A percentile compares a stretch with the other conserved stretches of the same genome.
Conservation (phyloP, 1,140 invertebrate species). For the Platorchestia sp. region DNA sequence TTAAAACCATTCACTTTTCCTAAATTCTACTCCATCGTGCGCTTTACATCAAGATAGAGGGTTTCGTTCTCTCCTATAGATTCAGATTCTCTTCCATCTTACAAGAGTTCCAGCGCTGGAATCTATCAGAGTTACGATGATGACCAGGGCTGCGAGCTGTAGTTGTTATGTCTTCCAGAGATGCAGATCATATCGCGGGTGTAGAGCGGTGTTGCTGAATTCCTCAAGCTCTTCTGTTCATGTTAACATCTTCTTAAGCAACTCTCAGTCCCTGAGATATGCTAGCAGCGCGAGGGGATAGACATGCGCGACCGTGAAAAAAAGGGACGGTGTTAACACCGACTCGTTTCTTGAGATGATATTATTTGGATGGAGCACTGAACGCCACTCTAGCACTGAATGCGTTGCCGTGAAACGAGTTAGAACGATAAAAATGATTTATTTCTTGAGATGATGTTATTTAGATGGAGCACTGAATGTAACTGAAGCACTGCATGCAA, state of each 20-base stretch:
- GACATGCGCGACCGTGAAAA: background rate
- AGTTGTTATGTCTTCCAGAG: conserved; percentile 11
- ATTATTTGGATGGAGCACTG: too few relatives aligned
- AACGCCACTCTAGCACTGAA: too few relatives aligned
- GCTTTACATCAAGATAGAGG: too few relatives aligned
- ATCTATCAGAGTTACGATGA: background rate
- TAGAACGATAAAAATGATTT: background rate
- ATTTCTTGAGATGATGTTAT: background rate
- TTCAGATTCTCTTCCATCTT: background rate
- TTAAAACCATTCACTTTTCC: too few relatives aligned
- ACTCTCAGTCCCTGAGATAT: background rate
- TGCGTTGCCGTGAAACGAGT: background rate
- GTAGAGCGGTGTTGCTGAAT: background rate
- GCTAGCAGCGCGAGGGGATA: background rate
- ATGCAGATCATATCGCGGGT: conserved; percentile 45
- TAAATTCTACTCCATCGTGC: too few relatives aligned
- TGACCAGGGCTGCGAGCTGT: background rate
- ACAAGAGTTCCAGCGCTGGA: background rate
- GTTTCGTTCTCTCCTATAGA: background rate
- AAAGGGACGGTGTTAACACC: background rate
- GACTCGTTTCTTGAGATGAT: background rate
- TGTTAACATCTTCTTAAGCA: conserved; percentile 50
- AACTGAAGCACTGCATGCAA: too few relatives aligned
- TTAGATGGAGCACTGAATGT: background rate
- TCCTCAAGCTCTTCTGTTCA: conserved; percentile 31